Base-by-base conservation (phyloP, 2,113 vertebrate species). In the Coracopsis vasa region DNA sequence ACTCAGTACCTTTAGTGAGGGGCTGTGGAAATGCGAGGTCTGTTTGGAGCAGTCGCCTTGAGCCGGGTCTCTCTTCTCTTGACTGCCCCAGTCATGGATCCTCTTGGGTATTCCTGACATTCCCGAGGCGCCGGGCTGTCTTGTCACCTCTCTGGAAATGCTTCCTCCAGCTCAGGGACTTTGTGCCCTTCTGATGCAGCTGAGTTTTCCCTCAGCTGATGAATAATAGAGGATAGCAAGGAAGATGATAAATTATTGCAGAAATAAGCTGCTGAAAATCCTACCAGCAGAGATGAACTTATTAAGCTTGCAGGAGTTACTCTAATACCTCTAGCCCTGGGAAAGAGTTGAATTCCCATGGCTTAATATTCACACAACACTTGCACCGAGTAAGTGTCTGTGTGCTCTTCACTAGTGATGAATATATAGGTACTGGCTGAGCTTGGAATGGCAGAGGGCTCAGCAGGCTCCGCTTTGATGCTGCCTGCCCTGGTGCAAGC, bases 1-100 rank as follows among this genome's bases (percentile, higher is more conserved):
- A 14, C 37, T 23, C 33, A 7, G 12, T 3, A 10, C 80, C 11
- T 62, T 16, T 13, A 8, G 14, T 0, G 6, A n/a, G 54, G 21
- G n/a, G 25, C 4, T 39, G 56, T 27, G 72, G 62, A 45, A 60
- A 18, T 5, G 27, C 42, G 10, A 56, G 48, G 8, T 47, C 65
- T 51, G 39, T 7, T 29, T 0, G 0, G 53, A 69, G 53, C 1
- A 1, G 19, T 8, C 10, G 10, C 25, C 35, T 72, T 48, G 35
- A 77, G 33, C 15, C 2, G 5, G 14, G 47, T 45, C 27, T 42
- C 29, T 78, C 4, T 2, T 23, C 18, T 39, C 6, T 19, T 29
- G 0, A 0, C 20, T 51, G 44, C 10, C 66, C 56, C 39, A 9
- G 9, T 47, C 60, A 8, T 5, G 11, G 39, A 5, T 39, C 64